phyloP scores from a whole-genome alignment of 2,113 vertebrate genomes.

The Tiliqua scincoides region DNA sequence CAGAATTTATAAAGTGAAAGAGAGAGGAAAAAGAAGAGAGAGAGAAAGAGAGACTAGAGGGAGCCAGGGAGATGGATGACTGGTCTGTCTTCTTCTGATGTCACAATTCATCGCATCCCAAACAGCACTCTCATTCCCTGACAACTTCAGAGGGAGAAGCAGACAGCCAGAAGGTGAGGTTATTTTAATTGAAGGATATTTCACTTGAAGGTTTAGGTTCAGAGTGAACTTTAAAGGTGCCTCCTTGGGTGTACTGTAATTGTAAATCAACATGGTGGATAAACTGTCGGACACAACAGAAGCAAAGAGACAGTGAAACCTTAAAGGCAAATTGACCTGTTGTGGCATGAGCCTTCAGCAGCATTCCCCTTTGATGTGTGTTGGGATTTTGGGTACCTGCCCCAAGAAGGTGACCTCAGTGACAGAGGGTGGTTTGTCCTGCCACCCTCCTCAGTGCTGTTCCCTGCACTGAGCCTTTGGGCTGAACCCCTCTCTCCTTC shows the following conservation, averaged over 20 bases:
- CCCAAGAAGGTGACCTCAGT: not conserved
- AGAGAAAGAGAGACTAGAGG: not conserved
- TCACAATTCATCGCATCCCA: constrained; percentile 10
- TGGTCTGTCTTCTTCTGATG: constrained; percentile 3
- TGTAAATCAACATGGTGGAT: not conserved
- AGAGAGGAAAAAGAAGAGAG: not conserved
- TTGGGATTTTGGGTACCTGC: not conserved
- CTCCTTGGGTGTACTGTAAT: not conserved
- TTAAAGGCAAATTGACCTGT: not conserved
- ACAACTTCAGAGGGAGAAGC: not conserved
- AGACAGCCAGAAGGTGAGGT: constrained; percentile 2
- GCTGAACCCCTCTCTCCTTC: not conserved
- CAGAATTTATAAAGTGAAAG: constrained; percentile 5
- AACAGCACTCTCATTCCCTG: not conserved
- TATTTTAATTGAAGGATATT: not conserved
- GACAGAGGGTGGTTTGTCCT: not conserved
- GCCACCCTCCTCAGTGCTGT: not conserved
- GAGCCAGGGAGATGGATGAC: not conserved
- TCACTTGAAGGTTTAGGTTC: not conserved
- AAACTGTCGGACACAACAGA: not conserved
- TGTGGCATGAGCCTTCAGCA: not conserved
- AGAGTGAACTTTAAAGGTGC: not conserved
- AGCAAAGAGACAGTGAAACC: not conserved
- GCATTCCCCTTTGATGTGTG: no score
- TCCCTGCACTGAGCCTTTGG: not conserved